Percentiles rank a stretch among this genome's conserved stretches.
These are phyloP conservation scores for Oncorhynchus gorbuscha DNA, from an alignment of 2,113 vertebrate genomes.

Conservation along the genomic window DNA sequence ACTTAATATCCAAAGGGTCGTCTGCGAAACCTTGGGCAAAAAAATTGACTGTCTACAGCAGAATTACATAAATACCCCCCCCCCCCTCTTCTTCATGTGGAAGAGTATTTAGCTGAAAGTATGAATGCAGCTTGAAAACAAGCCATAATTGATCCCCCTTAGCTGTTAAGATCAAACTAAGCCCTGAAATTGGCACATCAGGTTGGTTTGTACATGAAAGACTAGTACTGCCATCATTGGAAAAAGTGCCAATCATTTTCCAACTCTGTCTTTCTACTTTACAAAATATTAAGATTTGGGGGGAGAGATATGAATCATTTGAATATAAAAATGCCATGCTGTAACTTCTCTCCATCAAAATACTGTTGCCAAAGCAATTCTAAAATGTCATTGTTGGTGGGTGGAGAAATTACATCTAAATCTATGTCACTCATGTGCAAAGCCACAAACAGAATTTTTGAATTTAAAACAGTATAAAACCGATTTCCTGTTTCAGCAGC, in stretches of 20 bases:
- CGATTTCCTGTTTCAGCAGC: constrained; percentile 49
- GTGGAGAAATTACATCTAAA: constrained; percentile 40
- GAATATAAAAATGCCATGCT: not conserved
- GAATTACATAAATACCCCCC: not conserved
- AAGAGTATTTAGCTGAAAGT: constrained; percentile 9
- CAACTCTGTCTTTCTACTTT: constrained; percentile 28
- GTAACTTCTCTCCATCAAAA: constrained; percentile 12
- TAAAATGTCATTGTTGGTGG: constrained; percentile 43
- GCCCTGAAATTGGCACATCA: constrained; percentile 21
- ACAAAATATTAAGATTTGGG: constrained; percentile 29
- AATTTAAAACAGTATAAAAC: constrained; percentile 47
- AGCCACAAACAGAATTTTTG: constrained; percentile 52
- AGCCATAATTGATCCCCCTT: constrained; percentile 25
- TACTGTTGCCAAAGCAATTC: constrained; percentile 34
- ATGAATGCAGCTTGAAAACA: constrained; percentile 38
- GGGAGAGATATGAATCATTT: not conserved
- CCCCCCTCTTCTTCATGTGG: not conserved
- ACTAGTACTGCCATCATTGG: too few relatives aligned
- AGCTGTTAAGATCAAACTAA: too few relatives aligned
- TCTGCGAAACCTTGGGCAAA: not conserved
- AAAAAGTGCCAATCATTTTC: too few relatives aligned
- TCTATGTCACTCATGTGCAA: constrained; percentile 43
- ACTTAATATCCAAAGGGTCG: too few relatives aligned
- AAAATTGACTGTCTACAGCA: not conserved
- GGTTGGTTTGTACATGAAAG: too few relatives aligned